Evolutionary conservation across 2,113 vertebrate genomes (phyloP).

Genomic region (Rutilus rutilus): DNA sequence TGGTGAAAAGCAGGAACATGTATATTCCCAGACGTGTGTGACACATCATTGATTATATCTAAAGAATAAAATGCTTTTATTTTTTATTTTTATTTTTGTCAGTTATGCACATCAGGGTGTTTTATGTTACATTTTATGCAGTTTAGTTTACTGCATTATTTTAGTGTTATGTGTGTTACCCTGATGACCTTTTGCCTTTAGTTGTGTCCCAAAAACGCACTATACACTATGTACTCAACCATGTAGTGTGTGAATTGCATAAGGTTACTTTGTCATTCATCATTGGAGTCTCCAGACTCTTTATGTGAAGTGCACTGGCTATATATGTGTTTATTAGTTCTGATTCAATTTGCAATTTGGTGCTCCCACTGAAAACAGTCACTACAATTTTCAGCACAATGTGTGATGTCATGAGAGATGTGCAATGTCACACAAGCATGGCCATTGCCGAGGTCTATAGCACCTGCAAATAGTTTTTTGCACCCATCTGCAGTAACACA

Average conservation of each 20-base stretch:
- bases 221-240: too few species aligned
- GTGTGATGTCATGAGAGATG: conserved; percentile 1
- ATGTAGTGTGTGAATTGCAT: too few species aligned
- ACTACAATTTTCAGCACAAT: background rate
- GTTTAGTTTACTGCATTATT: background rate
- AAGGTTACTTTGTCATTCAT: too few species aligned
- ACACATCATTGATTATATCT: too few species aligned
- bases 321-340: background rate
- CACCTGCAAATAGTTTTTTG: background rate
- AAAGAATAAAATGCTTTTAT: too few species aligned
- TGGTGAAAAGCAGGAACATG: too few species aligned
- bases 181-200: background rate
- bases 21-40: too few species aligned
- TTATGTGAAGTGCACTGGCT: background rate
- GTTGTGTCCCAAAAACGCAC: too few species aligned
- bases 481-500: conserved; percentile 1
- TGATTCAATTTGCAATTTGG: background rate
- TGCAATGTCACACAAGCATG: conserved; percentile 6
- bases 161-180: background rate
- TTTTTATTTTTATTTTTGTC: too few species aligned
- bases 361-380: background rate
- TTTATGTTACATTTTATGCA: background rate
- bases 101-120: too few species aligned
- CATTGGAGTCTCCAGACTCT: too few species aligned
- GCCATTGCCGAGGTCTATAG: background rate